Evolutionary conservation across 92 coral and sea anemone species (phyloP), one percentile per base, ranked within the genome.

Genomic region (Anthopleura xanthogrammica): DNA sequence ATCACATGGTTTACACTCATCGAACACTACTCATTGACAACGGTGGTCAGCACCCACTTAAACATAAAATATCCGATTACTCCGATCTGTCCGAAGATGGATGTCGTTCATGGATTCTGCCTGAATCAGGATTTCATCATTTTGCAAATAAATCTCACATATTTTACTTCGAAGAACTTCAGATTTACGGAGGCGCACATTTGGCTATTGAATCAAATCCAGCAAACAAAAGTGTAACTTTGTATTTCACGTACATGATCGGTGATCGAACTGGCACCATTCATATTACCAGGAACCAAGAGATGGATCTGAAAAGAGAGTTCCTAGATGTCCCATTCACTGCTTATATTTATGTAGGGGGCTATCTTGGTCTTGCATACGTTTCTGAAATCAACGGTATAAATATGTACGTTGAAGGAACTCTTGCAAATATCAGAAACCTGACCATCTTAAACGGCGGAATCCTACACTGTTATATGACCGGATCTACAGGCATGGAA

Each of bases 261-360:
- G 94, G 94, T 24, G 94, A 91, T 83, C 94, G 94, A 41, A 82
- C 94, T 57, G 92, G 94, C 39, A 91, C 94, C 39, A 79, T 91
- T 41, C 94, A 91, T 68, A 80, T 91, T 13, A 86, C 83, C 9
- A 79, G 77, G 57, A 87, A 76, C 65, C 94, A 91, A 77, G 90
- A 73, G 6, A 78, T 91, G 74, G 94, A 91, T 60, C 87, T 91
- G 12, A 85, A 81, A 43, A 86, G 94, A 50, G 79, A 82, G 81
- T 91, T 91, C 76, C 71, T 91, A 62, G 94, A 91, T 78, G 78
- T 91, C 39, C 94, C 94, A 50, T 84, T 89, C 72, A 83, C 88
- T 46, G 88, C 92, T 24, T 89, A 82, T 75, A 85, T 91, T 80
- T 91, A 91, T 68, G 86, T 83, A 79, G 94, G 92, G 16, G 94